Base-by-base conservation (phyloP, 2,113 vertebrate species). In the Otis tarda region DNA sequence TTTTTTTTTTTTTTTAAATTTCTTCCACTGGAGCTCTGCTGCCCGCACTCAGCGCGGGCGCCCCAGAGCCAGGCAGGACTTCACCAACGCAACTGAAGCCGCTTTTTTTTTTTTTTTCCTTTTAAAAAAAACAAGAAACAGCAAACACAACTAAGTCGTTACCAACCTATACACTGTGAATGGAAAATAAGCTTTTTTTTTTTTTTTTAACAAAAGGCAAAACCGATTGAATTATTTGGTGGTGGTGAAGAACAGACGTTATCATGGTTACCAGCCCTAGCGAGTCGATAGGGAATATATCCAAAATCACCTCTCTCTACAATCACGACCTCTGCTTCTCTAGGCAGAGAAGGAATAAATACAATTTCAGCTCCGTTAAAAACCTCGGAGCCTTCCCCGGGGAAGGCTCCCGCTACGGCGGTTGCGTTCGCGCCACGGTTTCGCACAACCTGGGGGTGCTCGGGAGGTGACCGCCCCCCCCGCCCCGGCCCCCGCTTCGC, bases 181-280 rank as follows among this genome's bases (percentile, higher is more conserved):
- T 98, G 97, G 97, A 97, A 98, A 98, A 98, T 86, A 97, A 97
- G 97, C 86, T 41, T 96, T 95, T 56, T 45, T 64, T 97, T 33
- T 12, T 50, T 45, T 37, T 37, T 37, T 37, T 37, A 90, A 90
- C 65, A 57, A 64, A 91, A 85, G 12, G 64, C 21, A 69, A 50
- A 33, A 47, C 37, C 90, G 96, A 95, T 93, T 95, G 86, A 97
- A 95, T 94, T 91, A 97, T 95, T 94, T 68, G 94, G 98, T 96
- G 97, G 97, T 98, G 95, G 95, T 97, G 98, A 97, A 97, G 97
- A 98, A 97, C 96, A 97, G 97, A 97, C 95, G 97, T 97, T 89
- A 97, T 98, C 97, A 99, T 99, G 99, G 99, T 99, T 98, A 99
- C 99, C 99, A 99, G 99, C 99, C 99, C 99, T 98, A 99, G 98